Evolutionary conservation across 2,113 vertebrate genomes (phyloP).

Genomic region (Stictonetta naevosa): DNA sequence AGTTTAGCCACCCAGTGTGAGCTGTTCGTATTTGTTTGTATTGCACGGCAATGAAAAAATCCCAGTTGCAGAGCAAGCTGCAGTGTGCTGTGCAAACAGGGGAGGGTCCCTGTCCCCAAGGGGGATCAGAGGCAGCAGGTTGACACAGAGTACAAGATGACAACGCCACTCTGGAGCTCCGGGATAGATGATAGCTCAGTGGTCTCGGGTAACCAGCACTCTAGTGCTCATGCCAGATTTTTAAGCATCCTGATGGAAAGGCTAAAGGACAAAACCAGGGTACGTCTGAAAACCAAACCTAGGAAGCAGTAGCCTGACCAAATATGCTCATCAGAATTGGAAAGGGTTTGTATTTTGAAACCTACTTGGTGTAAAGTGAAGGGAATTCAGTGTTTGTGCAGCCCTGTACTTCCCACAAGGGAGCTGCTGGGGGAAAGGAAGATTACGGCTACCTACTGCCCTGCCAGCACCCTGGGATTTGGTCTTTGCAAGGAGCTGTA

Average conservation of each 20-base stretch:
- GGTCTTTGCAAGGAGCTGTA: background rate
- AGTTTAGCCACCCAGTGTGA: background rate
- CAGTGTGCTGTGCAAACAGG: background rate
- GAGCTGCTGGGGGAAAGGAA: background rate
- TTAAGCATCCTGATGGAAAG: background rate
- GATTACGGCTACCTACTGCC: fast-evolving
- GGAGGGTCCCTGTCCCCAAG: background rate
- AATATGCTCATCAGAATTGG: background rate
- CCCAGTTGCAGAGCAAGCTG: background rate
- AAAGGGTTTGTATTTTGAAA: background rate
- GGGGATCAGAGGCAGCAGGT: background rate
- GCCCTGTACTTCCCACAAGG: background rate
- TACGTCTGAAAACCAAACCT: background rate
- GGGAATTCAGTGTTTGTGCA: background rate
- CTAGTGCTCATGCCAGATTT: background rate
- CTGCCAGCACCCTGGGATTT: background rate
- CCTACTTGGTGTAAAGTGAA: background rate
- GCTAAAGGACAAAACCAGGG: background rate
- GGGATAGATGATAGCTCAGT: background rate
- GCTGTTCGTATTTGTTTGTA: background rate
- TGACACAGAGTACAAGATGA: background rate
- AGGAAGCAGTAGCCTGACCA: background rate
- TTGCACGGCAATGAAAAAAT: slow-evolving; percentile 37
- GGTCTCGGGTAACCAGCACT: background rate
- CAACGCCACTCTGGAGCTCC: background rate